Evolutionary conservation across 2,888 invertebrate species (phyloP), one percentile per base, ranked within the genome.

Genomic region (Aromia moschata): DNA sequence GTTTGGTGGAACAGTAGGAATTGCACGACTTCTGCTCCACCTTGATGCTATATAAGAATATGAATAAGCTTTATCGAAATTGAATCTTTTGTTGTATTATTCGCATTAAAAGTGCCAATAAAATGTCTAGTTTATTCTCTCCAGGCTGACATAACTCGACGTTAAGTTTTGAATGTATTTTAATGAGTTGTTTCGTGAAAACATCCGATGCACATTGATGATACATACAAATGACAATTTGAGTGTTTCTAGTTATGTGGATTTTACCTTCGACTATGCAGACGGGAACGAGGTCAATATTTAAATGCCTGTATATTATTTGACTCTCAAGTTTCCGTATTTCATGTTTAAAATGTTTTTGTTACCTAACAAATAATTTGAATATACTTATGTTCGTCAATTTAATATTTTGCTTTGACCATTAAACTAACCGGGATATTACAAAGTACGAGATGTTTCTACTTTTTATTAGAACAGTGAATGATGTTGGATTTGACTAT

Each of bases 161-260:
- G 25, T 25, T n/a, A 25, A 5, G 7, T 25, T 25, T 25, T 15
- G 10, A 38, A 14, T 2, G 38, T 15, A 2, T 14, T 16, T 15
- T 15, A 38, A 38, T 38, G 38, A 38, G 16, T 16, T 38, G 16
- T 15, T 9, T 15, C 38, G 38, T 38, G 38, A 38, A 38, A 38
- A 15, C 16, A 38, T 15, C 15, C 38, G 16, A 38, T 10, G 1
- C 5, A 15, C 10, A 9, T 2, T 15, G 3, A 7, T 25, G 16
- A 12, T 15, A 38, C 38, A 38, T 16, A 12, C 38, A 38, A 38
- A 38, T 38, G 10, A 38, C 1, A 15, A 12, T 38, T 38, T 12
- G 16, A 5, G 4, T 25, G 3, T 25, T 25, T 25, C 25, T 25
- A 25, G 25, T 25, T 25, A 25, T 25, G 3, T 3, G 4, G 25